phyloP scores from a whole-genome alignment of 2,113 vertebrate species.

The Talpa occidentalis region DNA sequence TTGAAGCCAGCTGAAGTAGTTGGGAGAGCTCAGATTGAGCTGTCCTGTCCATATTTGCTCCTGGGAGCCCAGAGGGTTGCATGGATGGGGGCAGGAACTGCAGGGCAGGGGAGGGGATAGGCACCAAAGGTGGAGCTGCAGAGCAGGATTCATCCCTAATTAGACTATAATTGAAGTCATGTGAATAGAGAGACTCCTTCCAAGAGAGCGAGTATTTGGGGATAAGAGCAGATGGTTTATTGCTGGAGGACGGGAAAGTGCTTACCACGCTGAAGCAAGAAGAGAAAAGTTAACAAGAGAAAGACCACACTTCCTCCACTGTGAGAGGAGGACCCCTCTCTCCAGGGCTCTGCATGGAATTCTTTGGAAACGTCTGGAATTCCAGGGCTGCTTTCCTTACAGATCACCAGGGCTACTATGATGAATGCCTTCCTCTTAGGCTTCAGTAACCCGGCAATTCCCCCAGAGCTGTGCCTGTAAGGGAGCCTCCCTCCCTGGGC shows the following conservation, averaged over 20 bases:
- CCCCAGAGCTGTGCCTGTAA: not conserved
- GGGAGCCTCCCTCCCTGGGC: not conserved
- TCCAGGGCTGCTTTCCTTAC: not conserved
- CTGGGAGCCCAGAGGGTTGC: not conserved
- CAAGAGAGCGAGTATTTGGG: not conserved
- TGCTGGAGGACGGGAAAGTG: not conserved
- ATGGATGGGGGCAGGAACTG: not conserved
- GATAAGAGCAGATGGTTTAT: slow-evolving; percentile 15
- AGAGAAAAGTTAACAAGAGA: not conserved
- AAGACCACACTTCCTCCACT: not conserved
- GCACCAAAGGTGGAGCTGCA: not conserved
- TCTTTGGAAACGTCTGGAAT: not conserved
- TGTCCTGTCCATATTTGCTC: not conserved
- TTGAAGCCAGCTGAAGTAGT: not conserved
- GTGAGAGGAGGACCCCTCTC: not conserved
- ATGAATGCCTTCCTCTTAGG: not conserved
- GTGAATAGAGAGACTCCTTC: slow-evolving; percentile 26
- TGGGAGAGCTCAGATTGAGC: not conserved
- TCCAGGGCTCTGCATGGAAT: not conserved
- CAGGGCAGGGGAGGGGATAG: not conserved
- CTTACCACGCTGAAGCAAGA: not conserved
- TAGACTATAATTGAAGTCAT: slow-evolving; percentile 25
- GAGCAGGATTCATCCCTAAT: slow-evolving; percentile 31
- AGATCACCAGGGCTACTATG: not conserved
- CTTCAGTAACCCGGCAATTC: not conserved